Evolutionary conservation across 2,113 vertebrate species (phyloP).

Genomic region (Okapia johnstoni): DNA sequence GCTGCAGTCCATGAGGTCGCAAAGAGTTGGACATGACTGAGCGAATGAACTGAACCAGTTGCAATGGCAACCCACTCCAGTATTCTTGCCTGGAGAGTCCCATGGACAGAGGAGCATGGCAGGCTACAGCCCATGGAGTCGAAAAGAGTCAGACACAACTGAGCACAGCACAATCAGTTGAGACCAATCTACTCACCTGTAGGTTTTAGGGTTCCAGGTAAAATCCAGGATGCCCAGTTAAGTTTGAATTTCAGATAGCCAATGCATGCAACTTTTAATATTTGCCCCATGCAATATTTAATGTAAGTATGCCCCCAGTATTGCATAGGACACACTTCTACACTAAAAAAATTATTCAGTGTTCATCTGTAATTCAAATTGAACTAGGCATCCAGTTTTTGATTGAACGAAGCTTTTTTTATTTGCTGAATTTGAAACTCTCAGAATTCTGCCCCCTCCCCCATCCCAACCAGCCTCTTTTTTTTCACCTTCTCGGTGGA

Average conservation of each 20-base stretch:
- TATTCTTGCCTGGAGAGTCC: neutral
- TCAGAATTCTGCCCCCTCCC: neutral
- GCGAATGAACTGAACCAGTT: neutral
- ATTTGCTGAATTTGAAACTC: slow-evolving; percentile 23
- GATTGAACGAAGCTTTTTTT: neutral
- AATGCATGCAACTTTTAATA: neutral
- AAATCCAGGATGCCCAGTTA: neutral
- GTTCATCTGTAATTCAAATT: slow-evolving; percentile 12
- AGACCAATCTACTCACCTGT: neutral
- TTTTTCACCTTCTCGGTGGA: neutral
- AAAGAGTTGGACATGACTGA: neutral
- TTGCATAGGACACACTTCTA: neutral
- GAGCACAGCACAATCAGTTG: neutral
- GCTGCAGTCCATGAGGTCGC: neutral
- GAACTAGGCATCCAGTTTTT: neutral
- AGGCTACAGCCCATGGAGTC: neutral
- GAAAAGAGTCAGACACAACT: neutral
- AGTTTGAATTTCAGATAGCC: neutral
- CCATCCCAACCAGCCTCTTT: neutral
- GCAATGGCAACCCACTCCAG: neutral
- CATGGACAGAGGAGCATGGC: neutral
- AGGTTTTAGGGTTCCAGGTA: neutral
- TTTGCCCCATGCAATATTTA: neutral
- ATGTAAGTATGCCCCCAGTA: neutral
- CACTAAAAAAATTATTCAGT: neutral